A percentile compares a stretch with the other conserved stretches of the same genome.
Conservation (phyloP, 1,140 invertebrate genomes). For the Lethrus apterus region DNA sequence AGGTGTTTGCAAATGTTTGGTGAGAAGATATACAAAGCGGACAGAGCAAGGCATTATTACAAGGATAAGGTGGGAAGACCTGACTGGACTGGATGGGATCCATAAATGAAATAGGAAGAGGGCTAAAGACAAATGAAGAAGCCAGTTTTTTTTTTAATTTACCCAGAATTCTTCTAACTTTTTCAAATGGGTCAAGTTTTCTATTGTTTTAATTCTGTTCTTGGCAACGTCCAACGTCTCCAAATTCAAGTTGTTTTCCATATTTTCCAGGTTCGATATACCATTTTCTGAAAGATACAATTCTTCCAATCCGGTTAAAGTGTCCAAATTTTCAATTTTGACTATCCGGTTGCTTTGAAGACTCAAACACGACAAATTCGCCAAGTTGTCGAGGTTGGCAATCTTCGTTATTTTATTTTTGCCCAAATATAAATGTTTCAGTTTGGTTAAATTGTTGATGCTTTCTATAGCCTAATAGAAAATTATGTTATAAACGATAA, state of each 20-base stretch:
- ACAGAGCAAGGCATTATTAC: no score
- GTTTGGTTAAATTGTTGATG: conserved; percentile 62
- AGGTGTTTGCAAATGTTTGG: no score
- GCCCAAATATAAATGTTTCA: conserved; percentile 79
- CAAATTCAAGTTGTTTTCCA: conserved; percentile 62
- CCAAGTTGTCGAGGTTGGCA: conserved; percentile 73
- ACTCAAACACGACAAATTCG: conserved; percentile 74
- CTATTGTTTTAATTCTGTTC: conserved; percentile 78
- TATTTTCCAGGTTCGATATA: conserved; percentile 65
- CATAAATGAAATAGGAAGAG: background rate
- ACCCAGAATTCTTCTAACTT: conserved; percentile 93
- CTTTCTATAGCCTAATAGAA: conserved; percentile 66
- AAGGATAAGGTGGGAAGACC: no score
- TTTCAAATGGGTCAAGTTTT: conserved; percentile 68
- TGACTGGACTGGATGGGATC: no score
- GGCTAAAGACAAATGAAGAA: no score
- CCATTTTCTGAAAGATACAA: conserved; percentile 95
- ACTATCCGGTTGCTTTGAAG: conserved; percentile 85
- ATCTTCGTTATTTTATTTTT: conserved; percentile 96
- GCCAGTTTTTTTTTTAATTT: no score
- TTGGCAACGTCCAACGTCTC: conserved; percentile 84
- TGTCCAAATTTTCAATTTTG: conserved; percentile 80
- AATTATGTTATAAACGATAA: conserved; percentile 9
- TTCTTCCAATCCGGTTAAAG: conserved; percentile 70
- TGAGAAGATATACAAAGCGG: no score